These are phyloP conservation scores for Solenopsis fugax DNA, from an alignment of 1,140 invertebrate species.

Conservation along the genomic window DNA sequence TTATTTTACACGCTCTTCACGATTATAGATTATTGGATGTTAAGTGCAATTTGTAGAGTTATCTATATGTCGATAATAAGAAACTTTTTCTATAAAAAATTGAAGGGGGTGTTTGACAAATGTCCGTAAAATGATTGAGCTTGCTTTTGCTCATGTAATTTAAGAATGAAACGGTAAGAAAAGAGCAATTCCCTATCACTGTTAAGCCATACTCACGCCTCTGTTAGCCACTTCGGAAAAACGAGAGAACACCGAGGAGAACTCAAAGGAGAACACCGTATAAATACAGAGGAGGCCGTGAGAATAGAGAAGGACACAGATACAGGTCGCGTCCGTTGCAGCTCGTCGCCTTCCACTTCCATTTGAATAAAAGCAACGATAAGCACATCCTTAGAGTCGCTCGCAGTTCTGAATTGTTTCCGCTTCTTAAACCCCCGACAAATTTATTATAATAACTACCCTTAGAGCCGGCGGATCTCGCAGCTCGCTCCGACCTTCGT, in stretches of 20 bases:
- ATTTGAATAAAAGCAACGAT: conserved; percentile 87
- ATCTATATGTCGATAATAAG: neutral
- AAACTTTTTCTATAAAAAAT: conserved; percentile 1
- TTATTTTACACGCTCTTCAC: neutral
- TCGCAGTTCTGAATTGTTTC: conserved; percentile 86
- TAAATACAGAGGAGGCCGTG: conserved; percentile 17
- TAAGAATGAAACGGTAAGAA: conserved; percentile 2
- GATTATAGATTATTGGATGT: neutral
- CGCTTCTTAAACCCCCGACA: conserved; percentile 86
- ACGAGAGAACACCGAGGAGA: conserved; percentile 16
- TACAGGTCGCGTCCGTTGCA: conserved; percentile 80
- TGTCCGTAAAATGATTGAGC: neutral
- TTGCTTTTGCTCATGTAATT: neutral
- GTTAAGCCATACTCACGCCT: conserved; percentile 27
- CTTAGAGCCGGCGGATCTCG: conserved; percentile 80
- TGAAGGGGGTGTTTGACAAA: neutral
- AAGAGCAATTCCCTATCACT: neutral
- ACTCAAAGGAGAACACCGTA: conserved; percentile 29
- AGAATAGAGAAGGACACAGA: conserved; percentile 74
- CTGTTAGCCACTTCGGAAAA: conserved; percentile 24
- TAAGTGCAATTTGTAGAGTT: too few relatives aligned
- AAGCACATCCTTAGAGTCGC: conserved; percentile 86
- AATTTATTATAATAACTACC: conserved; percentile 87
- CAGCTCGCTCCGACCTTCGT: conserved; percentile 72
- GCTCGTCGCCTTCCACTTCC: conserved; percentile 83